phyloP scores from a whole-genome alignment of 1,140 invertebrate species.

The Drosophila persimilis region DNA sequence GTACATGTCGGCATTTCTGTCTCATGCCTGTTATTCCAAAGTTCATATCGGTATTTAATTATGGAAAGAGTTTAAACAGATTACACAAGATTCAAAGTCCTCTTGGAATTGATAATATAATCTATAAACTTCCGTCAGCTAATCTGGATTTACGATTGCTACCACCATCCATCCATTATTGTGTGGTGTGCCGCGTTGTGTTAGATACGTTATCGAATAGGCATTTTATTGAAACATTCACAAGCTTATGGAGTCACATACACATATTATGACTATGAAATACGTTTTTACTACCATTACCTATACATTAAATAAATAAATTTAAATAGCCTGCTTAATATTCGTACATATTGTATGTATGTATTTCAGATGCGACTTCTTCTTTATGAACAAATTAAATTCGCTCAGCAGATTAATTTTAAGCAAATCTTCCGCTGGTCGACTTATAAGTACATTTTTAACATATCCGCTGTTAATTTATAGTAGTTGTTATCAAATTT shows the following conservation, averaged over 20 bases:
- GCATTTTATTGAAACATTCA: neutral
- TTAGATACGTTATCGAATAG: constrained; percentile 6
- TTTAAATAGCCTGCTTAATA: too few species aligned
- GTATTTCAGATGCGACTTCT: too few species aligned
- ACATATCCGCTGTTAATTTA: constrained; percentile 1
- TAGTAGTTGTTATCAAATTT: constrained; percentile 10
- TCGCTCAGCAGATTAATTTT: constrained; percentile 1
- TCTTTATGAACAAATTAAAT: neutral
- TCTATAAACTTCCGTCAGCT: constrained; percentile 35
- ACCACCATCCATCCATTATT: neutral
- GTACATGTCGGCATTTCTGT: neutral
- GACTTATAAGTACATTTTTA: constrained; percentile 5
- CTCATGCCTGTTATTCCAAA: neutral
- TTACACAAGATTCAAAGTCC: constrained; percentile 31
- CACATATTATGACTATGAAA: too few species aligned
- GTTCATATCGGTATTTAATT: neutral
- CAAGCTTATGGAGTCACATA: too few species aligned
- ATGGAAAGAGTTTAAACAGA: neutral
- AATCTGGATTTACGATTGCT: constrained; percentile 16
- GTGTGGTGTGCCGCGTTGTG: neutral
- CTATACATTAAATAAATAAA: too few species aligned
- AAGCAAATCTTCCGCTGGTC: neutral
- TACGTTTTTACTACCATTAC: too few species aligned
- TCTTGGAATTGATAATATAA: constrained; percentile 20
- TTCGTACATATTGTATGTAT: too few species aligned